phyloP scores from a whole-genome alignment of 2,888 invertebrate species.

The Hyposoter didymator region DNA sequence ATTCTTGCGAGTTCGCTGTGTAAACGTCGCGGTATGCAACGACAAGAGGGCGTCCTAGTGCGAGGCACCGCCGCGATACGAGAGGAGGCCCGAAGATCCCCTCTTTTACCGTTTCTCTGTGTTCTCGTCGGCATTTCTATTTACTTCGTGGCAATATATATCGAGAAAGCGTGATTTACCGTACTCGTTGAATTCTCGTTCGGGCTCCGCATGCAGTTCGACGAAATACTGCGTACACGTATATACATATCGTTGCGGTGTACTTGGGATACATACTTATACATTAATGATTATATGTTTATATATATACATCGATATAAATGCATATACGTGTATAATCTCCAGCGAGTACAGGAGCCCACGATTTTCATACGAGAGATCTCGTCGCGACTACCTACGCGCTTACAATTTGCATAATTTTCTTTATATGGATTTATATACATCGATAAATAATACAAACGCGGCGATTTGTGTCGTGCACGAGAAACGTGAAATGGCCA shows the following conservation, averaged over 20 bases:
- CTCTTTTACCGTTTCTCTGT: slow-evolving; percentile 52
- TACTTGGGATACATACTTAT: slow-evolving; percentile 27
- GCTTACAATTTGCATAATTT: slow-evolving; percentile 64
- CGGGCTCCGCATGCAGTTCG: slow-evolving; percentile 37
- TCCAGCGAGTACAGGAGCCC: slow-evolving; percentile 40
- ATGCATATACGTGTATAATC: slow-evolving; percentile 20
- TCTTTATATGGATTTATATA: slow-evolving; percentile 63
- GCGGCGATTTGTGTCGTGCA: slow-evolving; percentile 45
- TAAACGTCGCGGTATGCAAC: neutral
- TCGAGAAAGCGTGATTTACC: slow-evolving; percentile 66
- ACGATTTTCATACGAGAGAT: slow-evolving; percentile 35
- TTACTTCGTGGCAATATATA: slow-evolving; percentile 59
- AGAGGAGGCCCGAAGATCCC: slow-evolving; percentile 55
- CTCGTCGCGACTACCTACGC: slow-evolving; percentile 60
- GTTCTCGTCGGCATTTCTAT: slow-evolving; percentile 61
- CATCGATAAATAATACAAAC: slow-evolving; percentile 52
- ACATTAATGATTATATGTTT: slow-evolving; percentile 29
- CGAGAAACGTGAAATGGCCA: slow-evolving; percentile 30
- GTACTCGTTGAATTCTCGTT: slow-evolving; percentile 63
- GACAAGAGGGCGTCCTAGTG: slow-evolving; percentile 49
- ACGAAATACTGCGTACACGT: slow-evolving; percentile 39
- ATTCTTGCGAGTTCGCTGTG: neutral
- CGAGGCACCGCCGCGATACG: slow-evolving; percentile 23
- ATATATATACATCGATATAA: slow-evolving; percentile 6
- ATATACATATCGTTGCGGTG: slow-evolving; percentile 8